phyloP scores from a whole-genome alignment of 2,797 vertebrate genomes.

The Poeciliopsis infans region DNA sequence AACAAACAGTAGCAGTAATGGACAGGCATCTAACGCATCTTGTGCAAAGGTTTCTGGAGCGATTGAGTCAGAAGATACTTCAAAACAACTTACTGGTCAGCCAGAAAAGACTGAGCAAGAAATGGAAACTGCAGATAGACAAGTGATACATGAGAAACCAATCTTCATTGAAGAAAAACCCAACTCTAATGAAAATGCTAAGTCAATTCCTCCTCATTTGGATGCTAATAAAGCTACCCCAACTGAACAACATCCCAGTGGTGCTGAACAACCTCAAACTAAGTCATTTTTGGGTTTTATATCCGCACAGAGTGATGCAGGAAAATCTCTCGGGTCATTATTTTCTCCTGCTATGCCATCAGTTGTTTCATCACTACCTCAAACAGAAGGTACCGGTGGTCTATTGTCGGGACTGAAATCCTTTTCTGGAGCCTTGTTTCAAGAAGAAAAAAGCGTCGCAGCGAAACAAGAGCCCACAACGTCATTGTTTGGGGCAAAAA shows the following conservation, averaged over 20 bases:
- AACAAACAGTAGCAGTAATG: conserved; percentile 19
- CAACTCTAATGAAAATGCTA: conserved; percentile 51
- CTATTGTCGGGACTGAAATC: conserved; percentile 89
- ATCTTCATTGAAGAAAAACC: conserved; percentile 60
- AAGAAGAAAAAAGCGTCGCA: conserved; percentile 80
- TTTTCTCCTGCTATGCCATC: conserved; percentile 82
- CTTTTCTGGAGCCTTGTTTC: conserved; percentile 88
- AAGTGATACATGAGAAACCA: conserved; percentile 62
- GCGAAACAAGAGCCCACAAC: conserved; percentile 72
- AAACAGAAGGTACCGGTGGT: conserved; percentile 71
- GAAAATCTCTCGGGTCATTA: conserved; percentile 85
- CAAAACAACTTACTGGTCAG: conserved; percentile 27
- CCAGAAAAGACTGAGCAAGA: conserved; percentile 42
- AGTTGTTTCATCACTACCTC: conserved; percentile 68
- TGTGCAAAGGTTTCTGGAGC: conserved; percentile 27
- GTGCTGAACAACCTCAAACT: conserved; percentile 60
- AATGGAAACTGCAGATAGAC: conserved; percentile 35
- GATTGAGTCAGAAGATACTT: conserved; percentile 18
- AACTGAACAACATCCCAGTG: conserved; percentile 47
- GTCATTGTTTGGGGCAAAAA: conserved; percentile 86
- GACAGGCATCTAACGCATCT: conserved; percentile 10
- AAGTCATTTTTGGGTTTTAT: conserved; percentile 83
- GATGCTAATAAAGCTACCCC: conserved; percentile 15
- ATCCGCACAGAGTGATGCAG: conserved; percentile 76
- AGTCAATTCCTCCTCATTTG: conserved; percentile 45